These are phyloP conservation scores for Lycaena phlaeas DNA, from an alignment of 2,888 invertebrate species.

Conservation along the genomic window DNA sequence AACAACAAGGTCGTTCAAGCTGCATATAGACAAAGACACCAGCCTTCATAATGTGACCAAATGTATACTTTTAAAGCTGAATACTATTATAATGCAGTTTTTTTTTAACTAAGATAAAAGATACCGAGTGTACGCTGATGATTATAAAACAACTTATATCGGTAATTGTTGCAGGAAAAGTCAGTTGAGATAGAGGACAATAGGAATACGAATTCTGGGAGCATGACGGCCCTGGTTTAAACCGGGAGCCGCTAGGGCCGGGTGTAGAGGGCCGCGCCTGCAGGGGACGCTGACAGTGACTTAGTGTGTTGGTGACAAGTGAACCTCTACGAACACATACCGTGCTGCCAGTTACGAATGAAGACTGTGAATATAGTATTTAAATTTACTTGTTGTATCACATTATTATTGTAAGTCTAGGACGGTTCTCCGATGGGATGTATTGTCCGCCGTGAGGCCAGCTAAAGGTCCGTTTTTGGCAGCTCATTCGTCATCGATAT, in stretches of 20 bases:
- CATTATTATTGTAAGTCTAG: conserved; percentile 20
- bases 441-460: no score
- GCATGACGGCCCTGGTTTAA: conserved; percentile 54
- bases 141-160: neutral
- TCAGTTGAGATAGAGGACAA: conserved; percentile 33
- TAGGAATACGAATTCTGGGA: conserved; percentile 51
- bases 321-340: conserved; percentile 9
- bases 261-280: no score
- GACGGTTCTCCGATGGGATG: no score
- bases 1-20: no score
- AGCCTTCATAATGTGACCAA: no score
- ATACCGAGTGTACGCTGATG: no score
- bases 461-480: neutral
- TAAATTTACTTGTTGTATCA: conserved; percentile 33
- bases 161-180: conserved; percentile 39
- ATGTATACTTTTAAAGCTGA: no score
- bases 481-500: no score
- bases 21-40: no score
- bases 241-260: neutral
- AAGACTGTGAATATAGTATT: conserved; percentile 54
- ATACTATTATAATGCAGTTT: no score
- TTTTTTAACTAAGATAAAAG: no score
- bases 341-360: conserved; percentile 37
- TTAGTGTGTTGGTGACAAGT: conserved; percentile 4
- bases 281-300: conserved; percentile 2